A percentile compares a stretch with the other conserved stretches of the same genome.
These are phyloP conservation scores for Petromus typicus DNA, from an alignment of 2,113 vertebrate genomes.

Conservation along the genomic window DNA sequence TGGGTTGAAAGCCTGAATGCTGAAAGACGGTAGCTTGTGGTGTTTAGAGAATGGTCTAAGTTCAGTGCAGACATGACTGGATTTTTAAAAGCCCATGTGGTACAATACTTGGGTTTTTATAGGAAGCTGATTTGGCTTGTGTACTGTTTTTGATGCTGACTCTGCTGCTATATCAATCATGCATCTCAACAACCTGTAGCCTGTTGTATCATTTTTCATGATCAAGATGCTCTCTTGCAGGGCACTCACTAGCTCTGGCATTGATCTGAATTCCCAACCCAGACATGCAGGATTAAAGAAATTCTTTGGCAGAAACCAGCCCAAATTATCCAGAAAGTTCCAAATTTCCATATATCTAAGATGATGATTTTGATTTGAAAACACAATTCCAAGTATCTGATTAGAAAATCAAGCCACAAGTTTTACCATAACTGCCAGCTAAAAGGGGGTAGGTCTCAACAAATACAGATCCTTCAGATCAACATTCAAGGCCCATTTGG, in stretches of 20 bases:
- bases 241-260: background rate
- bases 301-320: background rate
- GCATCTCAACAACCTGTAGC: background rate
- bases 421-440: background rate
- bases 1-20: background rate
- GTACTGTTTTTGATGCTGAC: background rate
- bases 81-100: background rate
- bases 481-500: background rate
- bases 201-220: background rate
- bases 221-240: background rate
- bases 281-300: background rate
- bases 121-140: background rate
- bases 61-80: background rate
- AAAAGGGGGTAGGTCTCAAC: background rate
- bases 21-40: background rate
- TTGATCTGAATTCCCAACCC: background rate
- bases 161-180: background rate
- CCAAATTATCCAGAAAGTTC: background rate
- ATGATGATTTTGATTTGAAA: background rate
- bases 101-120: background rate
- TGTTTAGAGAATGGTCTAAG: background rate
- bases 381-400: background rate
- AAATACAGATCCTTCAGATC: background rate
- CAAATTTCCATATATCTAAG: slow-evolving; percentile 1
- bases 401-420: background rate